Evolutionary conservation across 37 sponge, comb jelly and placozoan genomes (phyloP).

Genomic region (Ianthella basta): DNA sequence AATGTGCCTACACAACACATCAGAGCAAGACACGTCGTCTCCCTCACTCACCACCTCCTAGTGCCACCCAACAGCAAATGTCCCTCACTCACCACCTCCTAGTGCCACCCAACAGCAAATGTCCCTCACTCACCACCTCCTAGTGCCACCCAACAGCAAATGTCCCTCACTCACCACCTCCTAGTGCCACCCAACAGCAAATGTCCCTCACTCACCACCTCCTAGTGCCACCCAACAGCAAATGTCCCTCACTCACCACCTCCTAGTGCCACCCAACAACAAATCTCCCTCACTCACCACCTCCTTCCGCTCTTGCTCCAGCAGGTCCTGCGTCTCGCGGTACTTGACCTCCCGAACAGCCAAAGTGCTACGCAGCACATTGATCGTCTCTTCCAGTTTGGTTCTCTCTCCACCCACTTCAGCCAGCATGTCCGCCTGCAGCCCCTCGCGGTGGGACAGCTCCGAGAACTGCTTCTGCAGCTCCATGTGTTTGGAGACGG

Average conservation of each 20-base stretch:
- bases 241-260: neutral
- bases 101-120: too few species aligned
- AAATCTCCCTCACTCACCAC: slow-evolving; percentile 30
- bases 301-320: slow-evolving; percentile 52
- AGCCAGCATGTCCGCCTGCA: slow-evolving; percentile 22
- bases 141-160: too few species aligned
- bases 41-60: neutral
- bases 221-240: too few species aligned
- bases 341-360: slow-evolving; percentile 25
- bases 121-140: slow-evolving; percentile 20
- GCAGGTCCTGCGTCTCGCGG: slow-evolving; percentile 38
- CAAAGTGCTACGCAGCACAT: slow-evolving; percentile 45
- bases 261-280: too few species aligned
- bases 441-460: slow-evolving; percentile 1
- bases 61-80: too few species aligned
- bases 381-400: slow-evolving; percentile 69
- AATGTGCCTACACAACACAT: neutral
- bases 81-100: slow-evolving; percentile 23
- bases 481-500: neutral
- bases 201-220: neutral
- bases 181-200: too few species aligned
- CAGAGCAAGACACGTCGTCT: neutral
- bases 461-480: slow-evolving; percentile 18
- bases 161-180: slow-evolving; percentile 22
- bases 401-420: slow-evolving; percentile 50